A percentile compares a stretch with the other conserved stretches of the same genome.
These are phyloP conservation scores for Calameuta filiformis DNA, from an alignment of 2,888 invertebrate genomes.

Conservation along the genomic window DNA sequence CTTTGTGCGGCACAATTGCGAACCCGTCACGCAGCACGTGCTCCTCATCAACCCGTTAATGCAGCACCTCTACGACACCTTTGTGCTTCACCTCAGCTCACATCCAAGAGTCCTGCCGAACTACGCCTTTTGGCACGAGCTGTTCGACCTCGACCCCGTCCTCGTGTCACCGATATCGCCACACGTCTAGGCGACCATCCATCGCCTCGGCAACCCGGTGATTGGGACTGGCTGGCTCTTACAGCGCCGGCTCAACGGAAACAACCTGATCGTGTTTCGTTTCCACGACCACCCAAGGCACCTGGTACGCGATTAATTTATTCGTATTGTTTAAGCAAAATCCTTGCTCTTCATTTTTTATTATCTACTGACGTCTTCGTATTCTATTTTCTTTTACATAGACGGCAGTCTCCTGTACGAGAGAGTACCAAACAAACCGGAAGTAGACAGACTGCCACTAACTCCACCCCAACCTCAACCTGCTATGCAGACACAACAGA, in stretches of 20 bases:
- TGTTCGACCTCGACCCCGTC: conserved; percentile 56
- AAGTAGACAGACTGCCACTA: conserved; percentile 75
- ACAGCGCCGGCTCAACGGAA: conserved; percentile 83
- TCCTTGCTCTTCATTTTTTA: conserved; percentile 7
- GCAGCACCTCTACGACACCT: conserved; percentile 63
- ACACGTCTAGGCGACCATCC: conserved; percentile 75
- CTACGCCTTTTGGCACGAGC: conserved; percentile 58
- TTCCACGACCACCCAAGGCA: conserved; percentile 92
- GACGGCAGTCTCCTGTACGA: conserved; percentile 91
- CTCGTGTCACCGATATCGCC: conserved; percentile 76
- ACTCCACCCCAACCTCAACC: conserved; percentile 63
- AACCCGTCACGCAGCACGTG: conserved; percentile 88
- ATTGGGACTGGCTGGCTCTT: conserved; percentile 78
- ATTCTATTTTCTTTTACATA: conserved; percentile 56
- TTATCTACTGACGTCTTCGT: not conserved
- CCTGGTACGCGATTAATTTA: conserved; percentile 70
- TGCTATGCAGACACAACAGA: conserved; percentile 61
- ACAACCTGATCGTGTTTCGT: conserved; percentile 82
- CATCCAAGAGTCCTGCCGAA: conserved; percentile 55
- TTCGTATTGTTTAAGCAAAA: not conserved
- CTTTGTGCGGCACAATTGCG: conserved; percentile 85
- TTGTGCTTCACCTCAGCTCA: conserved; percentile 58
- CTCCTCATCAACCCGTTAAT: conserved; percentile 75
- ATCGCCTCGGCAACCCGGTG: conserved; percentile 64
- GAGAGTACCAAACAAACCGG: conserved; percentile 83